These are phyloP conservation scores for Carassius gibelio DNA, from an alignment of 2,113 vertebrate species.

Conservation along the genomic window DNA sequence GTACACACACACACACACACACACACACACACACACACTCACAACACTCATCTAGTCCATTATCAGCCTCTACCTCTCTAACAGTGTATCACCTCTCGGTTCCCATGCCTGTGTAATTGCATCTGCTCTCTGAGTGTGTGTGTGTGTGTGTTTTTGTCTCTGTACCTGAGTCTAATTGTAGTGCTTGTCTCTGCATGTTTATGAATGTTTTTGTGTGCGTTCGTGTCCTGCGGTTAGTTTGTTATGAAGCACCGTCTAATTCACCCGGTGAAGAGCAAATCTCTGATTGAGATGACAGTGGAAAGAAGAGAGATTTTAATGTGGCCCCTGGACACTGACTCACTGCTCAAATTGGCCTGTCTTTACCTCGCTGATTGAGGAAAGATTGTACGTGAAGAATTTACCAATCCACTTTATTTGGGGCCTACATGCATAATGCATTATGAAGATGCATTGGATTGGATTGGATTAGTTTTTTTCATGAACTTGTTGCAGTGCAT, in stretches of 20 bases:
- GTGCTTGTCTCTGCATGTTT: slow-evolving; percentile 19
- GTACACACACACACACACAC: not conserved
- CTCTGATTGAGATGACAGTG: slow-evolving; percentile 26
- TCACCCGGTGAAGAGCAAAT: not conserved
- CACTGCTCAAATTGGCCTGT: not conserved
- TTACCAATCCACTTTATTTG: not conserved
- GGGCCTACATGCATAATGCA: not conserved
- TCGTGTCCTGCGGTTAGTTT: not conserved
- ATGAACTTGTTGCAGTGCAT: not conserved
- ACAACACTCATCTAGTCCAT: slow-evolving; percentile 40
- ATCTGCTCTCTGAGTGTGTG: not conserved
- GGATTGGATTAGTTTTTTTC: not conserved
- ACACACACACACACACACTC: not conserved
- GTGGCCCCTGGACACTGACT: not conserved
- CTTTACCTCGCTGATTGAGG: not conserved
- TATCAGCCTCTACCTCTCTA: slow-evolving; percentile 35
- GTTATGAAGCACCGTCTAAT: slow-evolving; percentile 6
- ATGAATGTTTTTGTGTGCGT: not conserved
- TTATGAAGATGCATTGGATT: not conserved
- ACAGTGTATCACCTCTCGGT: slow-evolving; percentile 44
- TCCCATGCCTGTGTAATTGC: slow-evolving; percentile 42
- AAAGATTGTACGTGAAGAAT: not conserved
- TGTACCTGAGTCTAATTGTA: slow-evolving; percentile 7
- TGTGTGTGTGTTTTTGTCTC: not conserved
- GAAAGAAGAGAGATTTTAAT: slow-evolving; percentile 29